Evolutionary conservation across 2,113 vertebrate genomes (phyloP).

Genomic region (Syngnathoides biaculeatus): DNA sequence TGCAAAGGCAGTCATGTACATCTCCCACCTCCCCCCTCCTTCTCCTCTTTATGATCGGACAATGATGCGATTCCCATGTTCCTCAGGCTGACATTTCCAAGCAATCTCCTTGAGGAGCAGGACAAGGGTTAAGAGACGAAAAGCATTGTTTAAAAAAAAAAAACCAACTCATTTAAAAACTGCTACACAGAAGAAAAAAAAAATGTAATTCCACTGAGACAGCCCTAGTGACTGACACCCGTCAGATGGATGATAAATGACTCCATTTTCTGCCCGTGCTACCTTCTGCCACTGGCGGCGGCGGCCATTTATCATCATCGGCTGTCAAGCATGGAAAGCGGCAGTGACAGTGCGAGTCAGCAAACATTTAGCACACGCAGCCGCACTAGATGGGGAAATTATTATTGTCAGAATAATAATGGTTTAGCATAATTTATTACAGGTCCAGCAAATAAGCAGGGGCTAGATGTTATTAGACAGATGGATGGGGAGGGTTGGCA

Average conservation of each 20-base stretch:
- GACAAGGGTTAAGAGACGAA: constrained; percentile 67
- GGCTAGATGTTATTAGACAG: constrained; percentile 99
- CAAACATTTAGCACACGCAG: constrained; percentile 99
- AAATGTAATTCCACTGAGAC: constrained; percentile 90
- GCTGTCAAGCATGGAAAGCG: constrained; percentile 96
- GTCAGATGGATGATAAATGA: constrained; percentile 99
- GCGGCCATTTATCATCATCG: constrained; percentile 99
- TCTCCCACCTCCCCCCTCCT: constrained; percentile 75
- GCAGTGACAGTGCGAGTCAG: constrained; percentile 99
- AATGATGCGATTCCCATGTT: constrained; percentile 58
- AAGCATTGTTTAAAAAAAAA: constrained; percentile 91
- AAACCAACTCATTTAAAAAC: constrained; percentile 96
- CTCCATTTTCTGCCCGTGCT: constrained; percentile 99
- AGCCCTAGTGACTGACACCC: constrained; percentile 97
- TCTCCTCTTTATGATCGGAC: constrained; percentile 66
- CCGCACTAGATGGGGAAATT: constrained; percentile 98
- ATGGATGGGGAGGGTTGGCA: constrained; percentile 99
- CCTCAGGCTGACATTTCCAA: constrained; percentile 82
- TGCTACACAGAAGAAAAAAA: constrained; percentile 75
- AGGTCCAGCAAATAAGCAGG: constrained; percentile 99
- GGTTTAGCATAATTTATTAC: constrained; percentile 99
- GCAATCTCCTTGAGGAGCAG: constrained; percentile 75
- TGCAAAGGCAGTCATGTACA: constrained; percentile 79
- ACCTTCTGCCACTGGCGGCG: constrained; percentile 97
- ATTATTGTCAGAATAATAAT: constrained; percentile 99